These are phyloP conservation scores for Meiosimyza platycephala DNA, from an alignment of 2,888 invertebrate genomes.

Conservation along the genomic window DNA sequence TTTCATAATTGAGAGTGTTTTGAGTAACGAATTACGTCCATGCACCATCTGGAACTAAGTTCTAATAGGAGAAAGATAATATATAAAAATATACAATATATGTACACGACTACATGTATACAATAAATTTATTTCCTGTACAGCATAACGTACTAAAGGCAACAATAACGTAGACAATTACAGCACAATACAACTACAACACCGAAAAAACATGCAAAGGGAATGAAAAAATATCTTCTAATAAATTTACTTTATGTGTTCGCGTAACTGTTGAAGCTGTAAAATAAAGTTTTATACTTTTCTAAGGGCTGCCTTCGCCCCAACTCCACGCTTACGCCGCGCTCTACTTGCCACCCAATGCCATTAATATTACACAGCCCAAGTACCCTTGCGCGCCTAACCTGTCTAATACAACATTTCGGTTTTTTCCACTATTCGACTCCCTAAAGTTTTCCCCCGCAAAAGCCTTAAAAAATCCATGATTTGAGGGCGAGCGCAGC, in stretches of 20 bases:
- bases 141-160: conserved; percentile 16
- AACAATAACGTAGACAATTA: conserved; percentile 32
- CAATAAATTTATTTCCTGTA: conserved; percentile 38
- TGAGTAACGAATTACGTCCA: conserved; percentile 46
- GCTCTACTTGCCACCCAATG: conserved; percentile 35
- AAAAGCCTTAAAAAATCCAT: conserved; percentile 17
- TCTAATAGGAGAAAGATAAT: conserved; percentile 39
- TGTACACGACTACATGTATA: too few species aligned
- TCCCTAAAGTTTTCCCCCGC: conserved; percentile 16
- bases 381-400: conserved; percentile 38
- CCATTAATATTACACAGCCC: conserved; percentile 37
- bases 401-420: conserved; percentile 60
- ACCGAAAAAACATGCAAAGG: conserved; percentile 64
- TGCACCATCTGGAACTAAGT: conserved; percentile 66
- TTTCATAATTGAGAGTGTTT: too few species aligned
- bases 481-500: conserved; percentile 20
- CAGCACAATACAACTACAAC: conserved; percentile 60
- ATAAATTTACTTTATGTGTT: conserved; percentile 67
- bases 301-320: conserved; percentile 33
- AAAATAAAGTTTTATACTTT: conserved; percentile 47
- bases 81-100: too few species aligned
- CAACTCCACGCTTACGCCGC: conserved; percentile 7
- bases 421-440: conserved; percentile 47
- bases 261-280: conserved; percentile 41
- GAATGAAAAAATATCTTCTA: conserved; percentile 63